Evolutionary conservation across 2,113 vertebrate genomes (phyloP).

Genomic region (Dendropsophus ebraccatus): DNA sequence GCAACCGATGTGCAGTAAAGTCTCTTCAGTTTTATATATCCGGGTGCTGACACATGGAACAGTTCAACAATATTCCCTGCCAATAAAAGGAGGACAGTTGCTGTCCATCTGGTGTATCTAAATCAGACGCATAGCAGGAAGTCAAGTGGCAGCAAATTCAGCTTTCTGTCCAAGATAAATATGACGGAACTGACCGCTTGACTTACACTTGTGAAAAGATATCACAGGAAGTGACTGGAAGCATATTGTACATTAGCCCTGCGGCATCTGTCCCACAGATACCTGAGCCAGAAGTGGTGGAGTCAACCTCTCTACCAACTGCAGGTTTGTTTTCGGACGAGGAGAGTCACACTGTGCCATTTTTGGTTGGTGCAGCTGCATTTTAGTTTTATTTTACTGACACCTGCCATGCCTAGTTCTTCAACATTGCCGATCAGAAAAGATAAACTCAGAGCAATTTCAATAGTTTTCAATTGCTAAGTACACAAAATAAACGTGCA

Average conservation of each 20-base stretch:
- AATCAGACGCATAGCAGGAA: constrained; percentile 54
- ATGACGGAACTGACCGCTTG: constrained; percentile 27
- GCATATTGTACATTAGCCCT: background rate
- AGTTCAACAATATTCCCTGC: constrained; percentile 57
- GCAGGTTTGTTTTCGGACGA: background rate
- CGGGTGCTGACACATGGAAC: constrained; percentile 61
- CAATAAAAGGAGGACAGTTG: constrained; percentile 56
- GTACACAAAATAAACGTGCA: too few relatives aligned
- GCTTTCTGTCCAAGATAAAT: constrained; percentile 53
- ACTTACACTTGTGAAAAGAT: constrained; percentile 37
- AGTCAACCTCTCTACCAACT: background rate
- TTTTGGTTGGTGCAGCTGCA: background rate
- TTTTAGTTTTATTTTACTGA: background rate
- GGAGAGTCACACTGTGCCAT: background rate
- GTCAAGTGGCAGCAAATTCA: constrained; percentile 53
- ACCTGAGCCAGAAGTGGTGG: background rate
- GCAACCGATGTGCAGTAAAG: constrained; percentile 49
- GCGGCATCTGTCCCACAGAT: background rate
- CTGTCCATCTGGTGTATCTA: constrained; percentile 54
- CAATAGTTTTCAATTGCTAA: too few relatives aligned
- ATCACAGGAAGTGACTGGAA: constrained; percentile 39
- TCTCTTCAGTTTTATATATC: constrained; percentile 57
- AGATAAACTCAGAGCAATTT: too few relatives aligned
- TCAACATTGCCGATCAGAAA: background rate
- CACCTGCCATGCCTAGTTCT: background rate